Conservation (phyloP, 2,888 invertebrate species). For the Andricus curvator region DNA sequence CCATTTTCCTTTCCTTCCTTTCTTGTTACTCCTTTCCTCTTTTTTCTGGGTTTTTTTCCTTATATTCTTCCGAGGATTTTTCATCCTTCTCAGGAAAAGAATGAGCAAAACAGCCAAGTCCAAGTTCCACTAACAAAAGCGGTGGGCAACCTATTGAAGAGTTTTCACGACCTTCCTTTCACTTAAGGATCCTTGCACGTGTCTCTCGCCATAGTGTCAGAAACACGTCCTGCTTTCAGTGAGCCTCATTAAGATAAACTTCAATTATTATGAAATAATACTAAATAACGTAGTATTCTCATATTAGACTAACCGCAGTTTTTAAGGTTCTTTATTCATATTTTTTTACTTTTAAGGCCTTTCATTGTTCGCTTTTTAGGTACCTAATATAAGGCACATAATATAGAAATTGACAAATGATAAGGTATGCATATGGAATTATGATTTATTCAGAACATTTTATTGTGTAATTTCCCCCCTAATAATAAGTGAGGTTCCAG, state of each 20-base stretch:
- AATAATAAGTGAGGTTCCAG: no score
- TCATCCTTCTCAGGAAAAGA: neutral
- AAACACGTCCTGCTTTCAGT: neutral
- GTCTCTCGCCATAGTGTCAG: neutral
- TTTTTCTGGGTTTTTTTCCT: neutral
- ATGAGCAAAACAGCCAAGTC: constrained; percentile 5
- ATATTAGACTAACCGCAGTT: no score
- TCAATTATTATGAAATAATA: neutral
- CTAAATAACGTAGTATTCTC: no score
- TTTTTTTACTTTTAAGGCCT: no score
- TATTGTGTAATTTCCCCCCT: no score
- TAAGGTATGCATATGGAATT: no score
- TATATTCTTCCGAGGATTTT: neutral
- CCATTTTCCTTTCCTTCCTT: neutral
- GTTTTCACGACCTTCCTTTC: constrained; percentile 13
- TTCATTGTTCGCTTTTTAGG: no score
- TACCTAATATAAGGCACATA: no score
- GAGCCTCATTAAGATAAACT: constrained; percentile 19
- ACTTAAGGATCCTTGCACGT: constrained; percentile 14
- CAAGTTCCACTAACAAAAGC: constrained; percentile 8
- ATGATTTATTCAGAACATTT: no score
- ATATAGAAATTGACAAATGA: no score
- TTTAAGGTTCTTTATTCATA: no score
- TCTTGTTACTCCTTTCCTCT: neutral
- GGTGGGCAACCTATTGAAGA: constrained; percentile 7